These are phyloP conservation scores for Coelogynopora nodosa DNA, from an alignment of 2,888 invertebrate species.

Conservation along the genomic window DNA sequence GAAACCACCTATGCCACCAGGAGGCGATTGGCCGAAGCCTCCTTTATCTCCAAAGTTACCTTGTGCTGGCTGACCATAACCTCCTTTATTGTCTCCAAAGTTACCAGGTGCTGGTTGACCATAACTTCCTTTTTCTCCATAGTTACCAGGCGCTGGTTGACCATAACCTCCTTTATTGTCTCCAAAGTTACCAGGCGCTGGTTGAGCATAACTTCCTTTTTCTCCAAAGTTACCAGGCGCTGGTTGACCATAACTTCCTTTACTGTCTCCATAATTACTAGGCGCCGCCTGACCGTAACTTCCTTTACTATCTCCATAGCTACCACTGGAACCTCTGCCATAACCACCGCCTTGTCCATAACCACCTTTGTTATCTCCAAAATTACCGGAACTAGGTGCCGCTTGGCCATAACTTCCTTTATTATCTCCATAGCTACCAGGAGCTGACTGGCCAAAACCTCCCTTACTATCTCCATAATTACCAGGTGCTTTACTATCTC, in stretches of 20 bases:
- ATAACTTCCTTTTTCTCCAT: neutral
- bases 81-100: too few species aligned
- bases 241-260: too few species aligned
- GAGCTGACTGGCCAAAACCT: neutral
- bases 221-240: neutral
- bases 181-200: too few species aligned
- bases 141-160: too few species aligned
- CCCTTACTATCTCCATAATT: neutral
- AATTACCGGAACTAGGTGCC: neutral
- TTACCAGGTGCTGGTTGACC: neutral
- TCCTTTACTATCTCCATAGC: neutral
- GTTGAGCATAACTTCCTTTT: neutral
- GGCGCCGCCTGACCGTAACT: neutral
- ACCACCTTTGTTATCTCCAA: too few species aligned
- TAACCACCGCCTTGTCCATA: too few species aligned
- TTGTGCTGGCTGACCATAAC: too few species aligned
- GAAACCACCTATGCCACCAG: too few species aligned
- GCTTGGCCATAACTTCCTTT: neutral
- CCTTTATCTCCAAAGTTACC: neutral
- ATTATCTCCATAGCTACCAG: neutral
- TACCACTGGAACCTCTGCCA: too few species aligned
- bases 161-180: too few species aligned
- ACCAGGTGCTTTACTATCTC: neutral
- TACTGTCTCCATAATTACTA: too few species aligned
- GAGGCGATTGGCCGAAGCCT: neutral